These are phyloP conservation scores for Panagrolaimus sp. DNA, from an alignment of 1,140 invertebrate species.

Conservation along the genomic window DNA sequence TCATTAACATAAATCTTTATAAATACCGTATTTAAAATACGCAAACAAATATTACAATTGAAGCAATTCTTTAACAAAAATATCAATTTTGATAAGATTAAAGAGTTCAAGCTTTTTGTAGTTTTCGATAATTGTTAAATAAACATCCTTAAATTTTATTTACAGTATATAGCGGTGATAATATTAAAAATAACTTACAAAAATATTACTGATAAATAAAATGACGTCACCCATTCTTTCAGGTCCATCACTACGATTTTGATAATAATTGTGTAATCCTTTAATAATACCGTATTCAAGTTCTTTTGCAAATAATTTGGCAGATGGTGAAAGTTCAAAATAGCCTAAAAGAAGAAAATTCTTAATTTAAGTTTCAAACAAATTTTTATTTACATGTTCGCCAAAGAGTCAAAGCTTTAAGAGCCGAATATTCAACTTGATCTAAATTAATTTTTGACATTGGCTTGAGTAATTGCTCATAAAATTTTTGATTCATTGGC, in stretches of 20 bases:
- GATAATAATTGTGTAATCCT: slow-evolving; percentile 8
- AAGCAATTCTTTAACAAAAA: slow-evolving; percentile 13
- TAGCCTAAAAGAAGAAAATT: not conserved
- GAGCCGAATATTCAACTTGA: not conserved
- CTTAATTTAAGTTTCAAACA: not conserved
- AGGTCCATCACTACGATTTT: not conserved
- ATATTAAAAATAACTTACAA: slow-evolving; percentile 4
- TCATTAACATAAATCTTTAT: too few species aligned
- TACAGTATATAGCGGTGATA: not conserved
- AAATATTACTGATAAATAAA: slow-evolving; percentile 9
- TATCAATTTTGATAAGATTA: slow-evolving; percentile 7
- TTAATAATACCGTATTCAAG: slow-evolving; percentile 6
- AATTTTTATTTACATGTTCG: not conserved
- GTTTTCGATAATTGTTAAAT: slow-evolving; percentile 6
- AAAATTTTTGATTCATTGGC: not conserved
- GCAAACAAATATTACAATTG: too few species aligned
- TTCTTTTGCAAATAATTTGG: slow-evolving; percentile 1
- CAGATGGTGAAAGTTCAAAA: slow-evolving; percentile 9
- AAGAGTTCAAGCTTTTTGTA: slow-evolving; percentile 13
- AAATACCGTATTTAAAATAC: too few species aligned
- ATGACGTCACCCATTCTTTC: not conserved
- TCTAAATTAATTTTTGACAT: not conserved
- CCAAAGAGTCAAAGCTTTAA: not conserved
- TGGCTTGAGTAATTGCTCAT: slow-evolving; percentile 3
- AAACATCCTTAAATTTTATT: not conserved